These are phyloP conservation scores for Chironomus tentans DNA, from an alignment of 2,888 invertebrate species.

Conservation along the genomic window DNA sequence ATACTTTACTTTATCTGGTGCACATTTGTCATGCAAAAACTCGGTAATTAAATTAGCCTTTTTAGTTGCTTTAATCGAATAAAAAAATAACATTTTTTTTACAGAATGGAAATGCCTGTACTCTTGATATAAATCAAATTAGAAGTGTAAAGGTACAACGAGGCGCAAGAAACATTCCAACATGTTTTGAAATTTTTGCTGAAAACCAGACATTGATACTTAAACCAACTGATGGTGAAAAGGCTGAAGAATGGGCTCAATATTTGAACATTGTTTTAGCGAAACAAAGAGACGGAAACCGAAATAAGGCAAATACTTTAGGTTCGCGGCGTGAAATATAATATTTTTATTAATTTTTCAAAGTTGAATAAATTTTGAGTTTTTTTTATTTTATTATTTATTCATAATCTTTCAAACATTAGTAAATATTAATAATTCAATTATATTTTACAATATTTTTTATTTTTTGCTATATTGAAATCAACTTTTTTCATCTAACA, in stretches of 20 bases:
- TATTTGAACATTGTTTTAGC: constrained; percentile 13
- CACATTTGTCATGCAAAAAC: constrained; percentile 78
- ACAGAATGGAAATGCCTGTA: constrained; percentile 67
- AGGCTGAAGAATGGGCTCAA: constrained; percentile 78
- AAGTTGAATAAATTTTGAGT: neutral
- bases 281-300: constrained; percentile 43
- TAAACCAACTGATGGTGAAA: constrained; percentile 89
- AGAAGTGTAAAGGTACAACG: constrained; percentile 89
- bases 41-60: no score
- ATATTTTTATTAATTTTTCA: no score
- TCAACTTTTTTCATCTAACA: no score
- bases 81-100: constrained; percentile 31
- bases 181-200: constrained; percentile 94
- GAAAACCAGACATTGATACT: constrained; percentile 81
- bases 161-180: constrained; percentile 77
- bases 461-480: no score
- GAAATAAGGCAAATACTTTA: constrained; percentile 41
- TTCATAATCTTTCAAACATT: no score
- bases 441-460: no score
- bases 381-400: no score
- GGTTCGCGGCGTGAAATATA: constrained; percentile 3
- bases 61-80: no score
- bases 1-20: constrained; percentile 89
- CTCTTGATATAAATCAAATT: constrained; percentile 87
- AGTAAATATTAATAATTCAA: no score